phyloP scores from a whole-genome alignment of 1,140 invertebrate species.

The Lepidotrigona ventralis region DNA sequence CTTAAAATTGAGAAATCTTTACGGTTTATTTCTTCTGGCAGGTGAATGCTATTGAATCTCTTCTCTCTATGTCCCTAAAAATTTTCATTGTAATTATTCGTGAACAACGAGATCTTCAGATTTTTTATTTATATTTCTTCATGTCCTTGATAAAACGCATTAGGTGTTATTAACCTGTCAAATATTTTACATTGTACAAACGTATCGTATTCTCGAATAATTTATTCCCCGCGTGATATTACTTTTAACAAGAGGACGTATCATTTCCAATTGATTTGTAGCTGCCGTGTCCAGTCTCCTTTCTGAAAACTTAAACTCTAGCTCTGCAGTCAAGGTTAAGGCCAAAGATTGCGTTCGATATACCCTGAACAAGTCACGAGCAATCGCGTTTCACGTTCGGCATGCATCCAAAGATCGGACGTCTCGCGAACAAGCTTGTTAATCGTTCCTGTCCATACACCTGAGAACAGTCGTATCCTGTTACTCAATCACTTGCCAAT shows the following conservation, averaged over 20 bases:
- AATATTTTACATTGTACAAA: background rate
- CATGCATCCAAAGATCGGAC: slow-evolving; percentile 61
- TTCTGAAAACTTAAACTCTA: background rate
- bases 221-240: background rate
- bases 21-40: no score
- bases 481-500: no score
- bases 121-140: background rate
- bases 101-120: background rate
- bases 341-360: slow-evolving; percentile 51
- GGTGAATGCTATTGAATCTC: background rate
- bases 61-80: background rate
- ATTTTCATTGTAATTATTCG: background rate
- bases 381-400: slow-evolving; percentile 50
- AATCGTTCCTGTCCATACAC: slow-evolving; percentile 12
- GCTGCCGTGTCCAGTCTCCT: background rate
- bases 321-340: slow-evolving; percentile 59
- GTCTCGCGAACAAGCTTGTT: slow-evolving; percentile 1
- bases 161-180: background rate
- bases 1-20: no score
- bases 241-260: background rate
- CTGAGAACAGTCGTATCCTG: background rate
- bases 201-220: background rate
- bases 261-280: background rate
- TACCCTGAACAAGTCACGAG: slow-evolving; percentile 44
- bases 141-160: background rate